A percentile compares a stretch with the other conserved stretches of the same genome.
phyloP scores from a whole-genome alignment of 2,888 invertebrate species.

The Macrophya alboannulata region DNA sequence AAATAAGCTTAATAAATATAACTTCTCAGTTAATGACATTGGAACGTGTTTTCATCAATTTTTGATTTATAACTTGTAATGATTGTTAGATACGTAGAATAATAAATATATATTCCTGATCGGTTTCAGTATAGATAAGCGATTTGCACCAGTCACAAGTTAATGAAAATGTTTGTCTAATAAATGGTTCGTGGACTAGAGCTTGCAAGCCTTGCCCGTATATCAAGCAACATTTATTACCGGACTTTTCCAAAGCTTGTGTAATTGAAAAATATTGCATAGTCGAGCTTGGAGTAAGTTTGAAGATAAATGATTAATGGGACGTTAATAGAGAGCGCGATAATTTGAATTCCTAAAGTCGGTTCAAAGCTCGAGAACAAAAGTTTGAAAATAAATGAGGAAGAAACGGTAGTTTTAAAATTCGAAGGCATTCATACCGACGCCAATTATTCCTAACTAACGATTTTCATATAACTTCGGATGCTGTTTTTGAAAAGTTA shows the following conservation, averaged over 20 bases:
- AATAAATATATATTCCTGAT: neutral
- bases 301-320: slow-evolving; percentile 22
- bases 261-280: slow-evolving; percentile 12
- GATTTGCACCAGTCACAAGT: neutral
- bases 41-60: neutral
- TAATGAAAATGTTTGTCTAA: neutral
- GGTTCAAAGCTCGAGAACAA: neutral
- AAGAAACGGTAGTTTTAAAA: neutral
- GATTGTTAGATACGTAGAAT: neutral
- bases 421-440: slow-evolving; percentile 1
- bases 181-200: neutral
- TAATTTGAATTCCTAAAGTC: neutral
- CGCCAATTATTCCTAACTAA: neutral
- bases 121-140: neutral
- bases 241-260: neutral
- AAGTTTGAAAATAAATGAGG: slow-evolving; percentile 3
- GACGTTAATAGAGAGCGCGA: slow-evolving; percentile 2
- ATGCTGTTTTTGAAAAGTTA: neutral
- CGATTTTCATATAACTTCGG: neutral
- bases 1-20: neutral
- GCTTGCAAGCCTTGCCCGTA: neutral
- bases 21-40: neutral
- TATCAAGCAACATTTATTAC: neutral
- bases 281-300: neutral
- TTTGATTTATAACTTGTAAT: neutral